Conservation (phyloP, 2,797 vertebrate genomes). For the Poeciliopsis presidionis region DNA sequence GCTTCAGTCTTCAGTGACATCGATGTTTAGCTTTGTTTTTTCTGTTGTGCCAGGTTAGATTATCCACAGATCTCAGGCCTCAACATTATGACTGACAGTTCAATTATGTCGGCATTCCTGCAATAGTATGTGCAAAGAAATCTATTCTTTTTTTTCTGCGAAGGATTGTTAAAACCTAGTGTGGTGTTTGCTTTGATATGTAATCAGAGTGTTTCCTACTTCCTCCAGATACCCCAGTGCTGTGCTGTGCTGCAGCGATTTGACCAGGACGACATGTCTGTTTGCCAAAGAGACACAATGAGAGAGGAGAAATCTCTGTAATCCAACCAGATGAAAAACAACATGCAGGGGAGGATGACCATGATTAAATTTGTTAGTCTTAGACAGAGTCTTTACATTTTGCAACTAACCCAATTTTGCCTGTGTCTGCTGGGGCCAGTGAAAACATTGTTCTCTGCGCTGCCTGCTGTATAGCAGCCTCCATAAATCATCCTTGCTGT, state of each 20-base stretch:
- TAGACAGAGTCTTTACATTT: conserved; percentile 61
- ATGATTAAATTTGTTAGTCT: conserved; percentile 67
- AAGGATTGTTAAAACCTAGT: background rate
- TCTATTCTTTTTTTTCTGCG: background rate
- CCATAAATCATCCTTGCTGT: conserved; percentile 68
- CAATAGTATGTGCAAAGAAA: background rate
- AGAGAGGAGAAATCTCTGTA: background rate
- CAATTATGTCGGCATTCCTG: background rate
- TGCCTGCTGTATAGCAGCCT: conserved; percentile 52
- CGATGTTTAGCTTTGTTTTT: background rate
- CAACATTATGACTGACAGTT: background rate
- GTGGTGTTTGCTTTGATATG: background rate
- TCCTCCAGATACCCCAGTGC: background rate
- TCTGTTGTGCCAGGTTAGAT: background rate
- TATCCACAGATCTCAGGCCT: background rate
- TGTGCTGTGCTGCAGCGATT: background rate
- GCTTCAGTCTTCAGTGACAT: background rate
- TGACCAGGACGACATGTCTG: background rate
- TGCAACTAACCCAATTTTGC: conserved; percentile 45
- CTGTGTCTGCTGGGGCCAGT: conserved; percentile 20
- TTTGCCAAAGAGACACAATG: background rate
- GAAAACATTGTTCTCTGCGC: conserved; percentile 38
- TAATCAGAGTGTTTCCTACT: background rate
- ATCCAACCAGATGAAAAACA: conserved; percentile 42
- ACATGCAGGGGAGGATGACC: conserved; percentile 58